Percentiles rank a stretch among this genome's conserved stretches.
Conservation (phyloP, 1,140 invertebrate species). For the Eriocheir sinensis region DNA sequence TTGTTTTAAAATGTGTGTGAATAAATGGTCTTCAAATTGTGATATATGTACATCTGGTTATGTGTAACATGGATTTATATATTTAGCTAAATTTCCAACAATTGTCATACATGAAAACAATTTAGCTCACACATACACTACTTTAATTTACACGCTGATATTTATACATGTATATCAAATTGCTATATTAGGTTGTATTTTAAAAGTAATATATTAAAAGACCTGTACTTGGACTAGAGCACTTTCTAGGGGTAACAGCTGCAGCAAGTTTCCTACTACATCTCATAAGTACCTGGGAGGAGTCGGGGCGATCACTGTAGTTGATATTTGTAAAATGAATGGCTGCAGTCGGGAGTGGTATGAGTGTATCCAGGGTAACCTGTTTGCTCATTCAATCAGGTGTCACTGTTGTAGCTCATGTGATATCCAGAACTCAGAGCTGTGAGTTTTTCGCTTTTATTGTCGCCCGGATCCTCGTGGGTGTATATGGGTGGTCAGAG, state of each 20-base stretch:
- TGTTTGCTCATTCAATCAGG: slow-evolving; percentile 76
- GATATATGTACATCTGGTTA: slow-evolving; percentile 49
- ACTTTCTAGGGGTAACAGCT: slow-evolving; percentile 72
- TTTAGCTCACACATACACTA: not conserved
- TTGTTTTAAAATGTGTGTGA: slow-evolving; percentile 68
- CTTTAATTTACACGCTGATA: slow-evolving; percentile 34
- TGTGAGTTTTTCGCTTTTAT: slow-evolving; percentile 72
- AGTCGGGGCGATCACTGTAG: slow-evolving; percentile 68
- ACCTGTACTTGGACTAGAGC: slow-evolving; percentile 73
- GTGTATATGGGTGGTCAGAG: slow-evolving; percentile 74
- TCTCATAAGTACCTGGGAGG: slow-evolving; percentile 77
- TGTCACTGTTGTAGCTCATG: slow-evolving; percentile 72
- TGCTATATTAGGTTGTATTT: slow-evolving; percentile 73
- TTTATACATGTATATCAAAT: slow-evolving; percentile 57
- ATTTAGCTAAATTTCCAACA: slow-evolving; percentile 39
- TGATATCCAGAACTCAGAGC: slow-evolving; percentile 74
- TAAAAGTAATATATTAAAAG: slow-evolving; percentile 70
- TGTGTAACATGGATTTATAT: slow-evolving; percentile 46
- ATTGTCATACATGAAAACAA: slow-evolving; percentile 45
- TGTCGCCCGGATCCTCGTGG: slow-evolving; percentile 73
- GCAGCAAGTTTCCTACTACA: slow-evolving; percentile 75
- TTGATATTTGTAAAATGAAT: slow-evolving; percentile 72
- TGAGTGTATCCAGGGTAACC: slow-evolving; percentile 73
- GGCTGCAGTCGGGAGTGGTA: slow-evolving; percentile 68
- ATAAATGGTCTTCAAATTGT: slow-evolving; percentile 42